Percentiles rank a stretch among this genome's conserved stretches.
phyloP scores from a whole-genome alignment of 1,140 invertebrate genomes.

The Himalopsyche phryganea region DNA sequence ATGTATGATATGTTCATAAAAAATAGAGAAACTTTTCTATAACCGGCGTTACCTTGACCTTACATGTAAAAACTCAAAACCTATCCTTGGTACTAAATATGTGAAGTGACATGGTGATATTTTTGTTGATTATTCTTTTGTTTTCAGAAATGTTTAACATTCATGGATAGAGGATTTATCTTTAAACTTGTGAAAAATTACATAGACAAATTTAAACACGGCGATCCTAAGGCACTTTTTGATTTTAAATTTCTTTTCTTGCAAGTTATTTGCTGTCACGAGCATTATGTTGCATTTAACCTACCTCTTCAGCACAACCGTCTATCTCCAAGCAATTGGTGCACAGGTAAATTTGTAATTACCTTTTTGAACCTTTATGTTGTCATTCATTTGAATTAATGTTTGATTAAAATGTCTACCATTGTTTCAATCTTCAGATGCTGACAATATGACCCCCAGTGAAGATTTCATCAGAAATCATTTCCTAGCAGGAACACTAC shows the following conservation, averaged over 20 bases:
- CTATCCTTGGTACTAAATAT: no score
- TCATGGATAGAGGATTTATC: constrained; percentile 92
- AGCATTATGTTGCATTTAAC: constrained; percentile 88
- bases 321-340: constrained; percentile 28
- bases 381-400: no score
- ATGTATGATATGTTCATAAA: no score
- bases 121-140: no score
- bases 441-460: constrained; percentile 45
- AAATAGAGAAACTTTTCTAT: no score
- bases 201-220: constrained; percentile 78
- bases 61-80: no score
- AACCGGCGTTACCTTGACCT: no score
- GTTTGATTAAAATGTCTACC: no score
- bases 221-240: constrained; percentile 73
- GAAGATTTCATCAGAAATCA: constrained; percentile 87
- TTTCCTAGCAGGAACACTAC: constrained; percentile 78
- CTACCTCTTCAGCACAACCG: constrained; percentile 70
- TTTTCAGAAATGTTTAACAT: constrained; percentile 78
- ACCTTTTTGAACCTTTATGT: no score
- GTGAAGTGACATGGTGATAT: no score
- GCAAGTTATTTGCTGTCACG: constrained; percentile 88
- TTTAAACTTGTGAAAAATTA: constrained; percentile 85
- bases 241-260: constrained; percentile 87
- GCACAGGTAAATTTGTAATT: constrained; percentile 14
- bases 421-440: constrained; percentile 39